Base-by-base conservation (phyloP, 2,113 vertebrate genomes). In the Thalassarche chlororhynchos region DNA sequence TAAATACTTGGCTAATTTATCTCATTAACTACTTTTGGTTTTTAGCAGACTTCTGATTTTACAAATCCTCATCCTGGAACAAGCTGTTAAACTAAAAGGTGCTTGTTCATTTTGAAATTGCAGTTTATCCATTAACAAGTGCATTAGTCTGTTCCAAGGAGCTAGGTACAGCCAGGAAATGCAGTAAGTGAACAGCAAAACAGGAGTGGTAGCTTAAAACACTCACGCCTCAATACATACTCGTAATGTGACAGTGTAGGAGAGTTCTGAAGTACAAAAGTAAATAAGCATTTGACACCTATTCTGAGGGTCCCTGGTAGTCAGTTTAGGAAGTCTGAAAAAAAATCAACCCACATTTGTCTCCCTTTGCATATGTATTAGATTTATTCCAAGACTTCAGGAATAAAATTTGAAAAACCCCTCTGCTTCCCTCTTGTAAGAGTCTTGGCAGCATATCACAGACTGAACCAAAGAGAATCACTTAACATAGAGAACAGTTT, bases 401-500 rank as follows among this genome's bases (percentile, higher is more conserved):
- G 65, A 95, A 88, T 83, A 88, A 92, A 89, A 76, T 83, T 49
- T 38, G 6, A 52, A 87, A 96, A 92, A 38, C 1, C 44, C 23
- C 60, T 70, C 51, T 69, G 47, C 80, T 64, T 46, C 93, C 92
- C 75, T 95, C 87, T 84, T 94, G 51, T 28, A 90, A 95, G 40
- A 92, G 46, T 79, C 60, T 87, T 82, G 95, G 28, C 74, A 95
- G 91, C 17, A 3, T 71, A 97, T 87, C 84, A 92, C 77, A 95
- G 88, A 71, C 36, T 61, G 79, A 71, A 82, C 42, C 78, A 87
- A 84, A 97, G 82, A 97, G 93, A 90, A 94, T 81, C 84, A 74
- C 44, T 94, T 95, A 93, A 97, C 95, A 95, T 19, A 93, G 88
- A 96, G 81, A 95, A 91, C 44, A 87, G 71, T 74, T 94, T 95